Conservation (phyloP, 2,888 invertebrate species). For the Spilarctia lutea region DNA sequence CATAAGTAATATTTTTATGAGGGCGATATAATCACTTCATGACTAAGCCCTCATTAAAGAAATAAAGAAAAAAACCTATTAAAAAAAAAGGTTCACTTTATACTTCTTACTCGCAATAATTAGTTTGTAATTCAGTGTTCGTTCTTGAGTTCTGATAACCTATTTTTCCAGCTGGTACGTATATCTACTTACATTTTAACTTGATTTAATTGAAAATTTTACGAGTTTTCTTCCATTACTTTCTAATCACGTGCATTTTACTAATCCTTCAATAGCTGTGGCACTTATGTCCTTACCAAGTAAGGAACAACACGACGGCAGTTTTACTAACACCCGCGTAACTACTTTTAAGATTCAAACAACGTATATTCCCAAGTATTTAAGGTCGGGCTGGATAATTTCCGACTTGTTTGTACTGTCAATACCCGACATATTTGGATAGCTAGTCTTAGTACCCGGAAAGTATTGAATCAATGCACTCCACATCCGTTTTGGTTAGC, state of each 20-base stretch:
- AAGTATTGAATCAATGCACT: conserved; percentile 75
- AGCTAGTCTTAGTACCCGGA: conserved; percentile 42
- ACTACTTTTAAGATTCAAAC: conserved; percentile 38
- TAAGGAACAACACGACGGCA: conserved; percentile 32
- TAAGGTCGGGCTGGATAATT: conserved; percentile 31
- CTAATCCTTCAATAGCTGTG: conserved; percentile 32
- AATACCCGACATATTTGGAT: conserved; percentile 50
- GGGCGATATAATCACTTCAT: no score
- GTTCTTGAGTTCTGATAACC: not conserved
- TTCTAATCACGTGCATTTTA: conserved; percentile 18
- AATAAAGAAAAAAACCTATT: no score
- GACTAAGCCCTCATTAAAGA: no score
- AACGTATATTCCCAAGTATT: conserved; percentile 30
- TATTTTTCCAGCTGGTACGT: not conserved
- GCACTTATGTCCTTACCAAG: conserved; percentile 22
- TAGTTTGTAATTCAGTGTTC: not conserved
- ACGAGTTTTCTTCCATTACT: conserved; percentile 10
- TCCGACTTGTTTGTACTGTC: conserved; percentile 50
- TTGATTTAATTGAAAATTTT: not conserved
- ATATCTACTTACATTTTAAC: not conserved
- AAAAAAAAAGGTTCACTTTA: no score
- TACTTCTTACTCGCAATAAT: not conserved
- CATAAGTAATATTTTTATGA: no score
- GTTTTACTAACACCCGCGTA: conserved; percentile 39
- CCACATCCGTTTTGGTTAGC: conserved; percentile 69